Base-by-base conservation (phyloP, 2,113 vertebrate species). In the Illadopsis cleaveri region DNA sequence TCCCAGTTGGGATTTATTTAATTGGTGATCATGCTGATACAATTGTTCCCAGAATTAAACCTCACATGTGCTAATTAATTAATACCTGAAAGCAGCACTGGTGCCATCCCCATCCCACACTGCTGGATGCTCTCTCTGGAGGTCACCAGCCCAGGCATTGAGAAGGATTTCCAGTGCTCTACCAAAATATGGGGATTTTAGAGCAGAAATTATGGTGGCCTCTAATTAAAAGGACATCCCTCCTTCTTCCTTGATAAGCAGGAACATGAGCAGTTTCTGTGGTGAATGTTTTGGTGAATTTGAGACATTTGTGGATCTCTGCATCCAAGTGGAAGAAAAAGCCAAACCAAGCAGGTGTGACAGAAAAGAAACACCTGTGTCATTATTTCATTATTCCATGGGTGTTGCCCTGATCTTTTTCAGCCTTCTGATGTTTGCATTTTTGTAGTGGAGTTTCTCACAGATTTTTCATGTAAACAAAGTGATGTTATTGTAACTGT, bases 21-120 rank as follows among this genome's bases (percentile, higher is more conserved):
- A 57, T 22, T 6, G 51, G 51, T n/a, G 54, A 40, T 31, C 2
- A 0, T 8, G 9, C 25, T 66, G 21, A 4, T 8, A 10, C 3
- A 57, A 28, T 8, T 4, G 0, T 35, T 7, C 1, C 1, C n/a
- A 28, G 4, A 69, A 61, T 0, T 9, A 17, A 84, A 42, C 17
- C 17, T 86, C 24, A 12, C 7, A 2, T 1, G 20, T 47, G 6
- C 19, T 4, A 61, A 38, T 61, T 19, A 65, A 68, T 68, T 15
- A 70, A 51, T 10, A 8, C 18, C 25, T 45, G 47, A 35, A 51
- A 58, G 69, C 81, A 51, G 40, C 30, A 11, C 20, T 10, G 45
- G 20, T 42, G 28, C 51, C 51, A 42, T 15, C 40, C 82, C 28
- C 2, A 42, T 9, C 48, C 62, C 73, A 28, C 10, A 0, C 14